Evolutionary conservation across 2,888 invertebrate genomes (phyloP), one percentile per base, ranked within the genome.

Genomic region (Cosmia pyralina): DNA sequence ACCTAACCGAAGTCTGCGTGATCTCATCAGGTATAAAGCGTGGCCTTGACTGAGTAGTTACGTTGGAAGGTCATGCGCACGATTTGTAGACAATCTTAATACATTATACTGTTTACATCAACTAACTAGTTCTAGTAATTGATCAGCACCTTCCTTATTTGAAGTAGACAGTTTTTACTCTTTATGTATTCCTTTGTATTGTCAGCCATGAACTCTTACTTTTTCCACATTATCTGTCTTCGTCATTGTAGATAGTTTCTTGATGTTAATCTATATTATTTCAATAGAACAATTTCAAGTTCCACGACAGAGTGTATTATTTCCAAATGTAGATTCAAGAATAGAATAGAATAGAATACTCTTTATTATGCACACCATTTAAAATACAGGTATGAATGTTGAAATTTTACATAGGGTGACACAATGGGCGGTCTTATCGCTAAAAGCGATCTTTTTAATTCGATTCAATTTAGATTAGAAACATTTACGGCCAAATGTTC

Each of bases 11-110:
- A 75, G 67, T 77, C 46, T 78, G 81, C 58, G 77, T 88, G 87
- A 85, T 88, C 87, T 88, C 90, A 88, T 85, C 86, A 81, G 69
- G 80, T 78, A 84, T 79, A n/a, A 85, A 80, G 79, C 81, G 81
- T 88, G 86, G 83, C 93, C 92, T 92, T 92, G 92, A 89, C 87
- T 88, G 81, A 72, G 80, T 83, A 85, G 89, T 89, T 88, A 88
- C 89, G 88, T 88, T 75, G 77, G 87, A 89, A 90, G 91, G 88
- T 85, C 89, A 78, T 65, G 81, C 73, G 81, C 85, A 86, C 83
- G 72, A 73, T 78, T 85, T 78, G 64, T 86, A 73, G 52, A 73
- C 85, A 82, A 68, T 77, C 72, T 72, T 73, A n/a, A 68, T 66
- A 75, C 66, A 75, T 78, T 71, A 75, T 75, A 79, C 76, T 75